These are phyloP conservation scores for Achlya flavicornis DNA, from an alignment of 2,888 invertebrate species.

Conservation along the genomic window DNA sequence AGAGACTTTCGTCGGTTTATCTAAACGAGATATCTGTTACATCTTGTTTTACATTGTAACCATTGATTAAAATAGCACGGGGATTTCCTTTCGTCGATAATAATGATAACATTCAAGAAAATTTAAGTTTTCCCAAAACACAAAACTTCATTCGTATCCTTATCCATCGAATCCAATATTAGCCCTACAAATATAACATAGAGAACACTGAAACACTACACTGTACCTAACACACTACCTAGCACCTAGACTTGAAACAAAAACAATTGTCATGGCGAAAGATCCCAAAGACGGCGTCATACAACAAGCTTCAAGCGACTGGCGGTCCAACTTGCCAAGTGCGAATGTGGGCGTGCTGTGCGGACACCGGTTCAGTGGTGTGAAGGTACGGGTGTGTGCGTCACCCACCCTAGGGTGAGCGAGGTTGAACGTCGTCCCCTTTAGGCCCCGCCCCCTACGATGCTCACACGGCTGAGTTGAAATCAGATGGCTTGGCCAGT, in stretches of 20 bases:
- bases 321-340: slow-evolving; percentile 8
- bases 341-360: slow-evolving; percentile 2
- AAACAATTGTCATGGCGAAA: slow-evolving; percentile 10
- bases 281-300: slow-evolving; percentile 34
- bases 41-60: too few relatives aligned
- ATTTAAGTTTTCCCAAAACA: not conserved
- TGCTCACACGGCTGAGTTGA: slow-evolving; percentile 84
- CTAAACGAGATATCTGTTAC: too few relatives aligned
- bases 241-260: slow-evolving; percentile 6
- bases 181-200: slow-evolving; percentile 29
- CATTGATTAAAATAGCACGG: too few relatives aligned
- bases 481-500: slow-evolving; percentile 83
- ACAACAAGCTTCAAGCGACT: slow-evolving; percentile 21
- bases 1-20: too few relatives aligned
- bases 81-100: not conserved
- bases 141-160: not conserved
- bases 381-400: not conserved
- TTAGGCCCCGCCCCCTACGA: slow-evolving; percentile 71
- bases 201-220: slow-evolving; percentile 24
- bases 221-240: slow-evolving; percentile 7
- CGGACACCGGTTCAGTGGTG: not conserved
- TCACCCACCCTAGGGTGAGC: slow-evolving; percentile 28
- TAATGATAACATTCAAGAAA: not conserved
- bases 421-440: slow-evolving; percentile 51
- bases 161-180: not conserved